Conservation (phyloP, 2,113 vertebrate species). For the Forbesichthys agassizii region DNA sequence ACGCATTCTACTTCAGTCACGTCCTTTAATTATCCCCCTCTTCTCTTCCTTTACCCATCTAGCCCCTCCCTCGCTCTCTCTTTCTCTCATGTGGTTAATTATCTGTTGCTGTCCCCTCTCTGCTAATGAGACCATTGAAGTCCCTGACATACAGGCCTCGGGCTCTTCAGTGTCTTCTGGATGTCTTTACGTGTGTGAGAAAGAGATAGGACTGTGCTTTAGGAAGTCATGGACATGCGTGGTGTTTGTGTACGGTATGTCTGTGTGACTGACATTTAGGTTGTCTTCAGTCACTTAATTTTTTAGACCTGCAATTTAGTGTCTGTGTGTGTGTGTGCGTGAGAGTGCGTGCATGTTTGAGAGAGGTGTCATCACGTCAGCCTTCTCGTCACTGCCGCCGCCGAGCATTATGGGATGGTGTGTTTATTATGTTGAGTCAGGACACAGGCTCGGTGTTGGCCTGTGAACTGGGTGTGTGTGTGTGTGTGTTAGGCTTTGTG, state of each 20-base stretch:
- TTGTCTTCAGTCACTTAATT: conserved; percentile 14
- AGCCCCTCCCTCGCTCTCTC: conserved; percentile 35
- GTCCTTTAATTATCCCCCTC: conserved; percentile 1
- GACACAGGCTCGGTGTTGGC: conserved; percentile 25
- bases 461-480: conserved; percentile 20
- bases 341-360: conserved; percentile 52
- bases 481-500: conserved; percentile 7
- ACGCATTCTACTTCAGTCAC: not conserved
- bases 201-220: not conserved
- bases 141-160: conserved; percentile 63
- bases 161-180: conserved; percentile 14
- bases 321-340: conserved; percentile 16
- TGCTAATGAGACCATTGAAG: conserved; percentile 77
- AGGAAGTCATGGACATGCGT: too few relatives aligned
- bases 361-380: conserved; percentile 52
- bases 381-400: conserved; percentile 24
- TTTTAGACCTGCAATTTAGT: conserved; percentile 46
- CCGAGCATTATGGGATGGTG: conserved; percentile 44
- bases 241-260: conserved; percentile 29
- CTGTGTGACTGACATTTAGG: conserved; percentile 35
- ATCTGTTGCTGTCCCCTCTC: conserved; percentile 64
- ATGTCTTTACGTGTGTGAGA: not conserved
- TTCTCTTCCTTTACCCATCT: conserved; percentile 14
- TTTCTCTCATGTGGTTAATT: conserved; percentile 59
- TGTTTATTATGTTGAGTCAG: conserved; percentile 66